A percentile compares a stretch with the other conserved stretches of the same genome.
Conservation (phyloP, 1,140 invertebrate species). For the Chymomyza costata region DNA sequence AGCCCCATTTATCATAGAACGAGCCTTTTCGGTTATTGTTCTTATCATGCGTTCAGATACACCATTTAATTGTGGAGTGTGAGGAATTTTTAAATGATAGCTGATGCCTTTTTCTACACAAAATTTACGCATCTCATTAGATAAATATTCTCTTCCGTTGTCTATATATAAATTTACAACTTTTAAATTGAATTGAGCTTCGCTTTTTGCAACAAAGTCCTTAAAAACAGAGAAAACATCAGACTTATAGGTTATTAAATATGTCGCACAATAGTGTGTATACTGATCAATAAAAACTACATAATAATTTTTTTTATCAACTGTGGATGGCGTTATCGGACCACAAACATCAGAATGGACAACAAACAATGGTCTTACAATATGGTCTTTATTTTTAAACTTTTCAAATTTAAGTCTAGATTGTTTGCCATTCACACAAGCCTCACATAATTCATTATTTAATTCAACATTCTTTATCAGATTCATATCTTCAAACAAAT, state of each 20-base stretch:
- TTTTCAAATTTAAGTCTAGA: no score
- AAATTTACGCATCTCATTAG: slow-evolving; percentile 56
- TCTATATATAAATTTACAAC: slow-evolving; percentile 65
- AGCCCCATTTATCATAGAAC: slow-evolving; percentile 64
- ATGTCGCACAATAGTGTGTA: slow-evolving; percentile 65
- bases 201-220: slow-evolving; percentile 60
- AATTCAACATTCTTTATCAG: no score
- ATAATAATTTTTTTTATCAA: no score
- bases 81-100: slow-evolving; percentile 74
- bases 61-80: slow-evolving; percentile 77
- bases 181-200: no score
- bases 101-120: slow-evolving; percentile 74
- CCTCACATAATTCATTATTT: slow-evolving; percentile 67
- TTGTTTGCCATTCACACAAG: slow-evolving; percentile 75
- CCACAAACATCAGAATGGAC: no score
- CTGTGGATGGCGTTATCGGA: no score
- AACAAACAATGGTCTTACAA: no score
- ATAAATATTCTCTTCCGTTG: slow-evolving; percentile 15
- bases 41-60: slow-evolving; percentile 76
- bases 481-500: slow-evolving; percentile 56
- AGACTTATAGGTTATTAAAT: slow-evolving; percentile 63
- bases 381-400: no score
- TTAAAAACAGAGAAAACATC: slow-evolving; percentile 59
- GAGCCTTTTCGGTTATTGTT: slow-evolving; percentile 75
- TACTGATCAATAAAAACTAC: no score